phyloP scores from a whole-genome alignment of 2,113 vertebrate species.

The Myrmophylax atrothorax region DNA sequence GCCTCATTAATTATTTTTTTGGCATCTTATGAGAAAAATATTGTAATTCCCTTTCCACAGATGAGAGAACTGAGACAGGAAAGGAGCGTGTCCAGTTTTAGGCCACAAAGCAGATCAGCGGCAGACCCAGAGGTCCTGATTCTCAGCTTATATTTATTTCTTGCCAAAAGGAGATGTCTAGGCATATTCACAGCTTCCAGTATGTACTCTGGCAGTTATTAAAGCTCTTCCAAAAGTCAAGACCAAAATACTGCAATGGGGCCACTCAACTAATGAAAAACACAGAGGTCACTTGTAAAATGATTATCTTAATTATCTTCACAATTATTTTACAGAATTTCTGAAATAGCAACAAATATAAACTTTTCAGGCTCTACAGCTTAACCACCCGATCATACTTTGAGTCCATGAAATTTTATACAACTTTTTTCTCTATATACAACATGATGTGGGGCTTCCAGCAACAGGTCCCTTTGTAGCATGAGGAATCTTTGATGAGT shows the following conservation, averaged over 20 bases:
- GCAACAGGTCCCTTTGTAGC: neutral
- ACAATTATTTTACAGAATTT: neutral
- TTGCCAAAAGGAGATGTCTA: neutral
- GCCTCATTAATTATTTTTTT: conserved; percentile 45
- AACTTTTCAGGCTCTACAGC: neutral
- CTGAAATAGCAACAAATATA: neutral
- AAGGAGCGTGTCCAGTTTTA: neutral
- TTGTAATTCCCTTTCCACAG: neutral
- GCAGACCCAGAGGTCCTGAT: neutral
- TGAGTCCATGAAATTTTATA: neutral
- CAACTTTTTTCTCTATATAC: neutral
- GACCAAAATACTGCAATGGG: neutral
- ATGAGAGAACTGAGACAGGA: neutral
- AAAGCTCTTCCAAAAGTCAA: neutral
- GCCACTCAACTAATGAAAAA: neutral
- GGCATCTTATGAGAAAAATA: neutral
- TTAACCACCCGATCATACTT: neutral
- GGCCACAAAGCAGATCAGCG: neutral
- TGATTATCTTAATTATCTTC: neutral
- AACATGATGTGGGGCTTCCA: neutral
- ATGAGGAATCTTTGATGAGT: neutral
- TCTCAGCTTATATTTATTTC: neutral
- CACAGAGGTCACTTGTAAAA: neutral
- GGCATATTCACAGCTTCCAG: neutral
- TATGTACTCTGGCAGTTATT: no score